Conservation (phyloP, 2,113 vertebrate species). For the Pterophyllum scalare region DNA sequence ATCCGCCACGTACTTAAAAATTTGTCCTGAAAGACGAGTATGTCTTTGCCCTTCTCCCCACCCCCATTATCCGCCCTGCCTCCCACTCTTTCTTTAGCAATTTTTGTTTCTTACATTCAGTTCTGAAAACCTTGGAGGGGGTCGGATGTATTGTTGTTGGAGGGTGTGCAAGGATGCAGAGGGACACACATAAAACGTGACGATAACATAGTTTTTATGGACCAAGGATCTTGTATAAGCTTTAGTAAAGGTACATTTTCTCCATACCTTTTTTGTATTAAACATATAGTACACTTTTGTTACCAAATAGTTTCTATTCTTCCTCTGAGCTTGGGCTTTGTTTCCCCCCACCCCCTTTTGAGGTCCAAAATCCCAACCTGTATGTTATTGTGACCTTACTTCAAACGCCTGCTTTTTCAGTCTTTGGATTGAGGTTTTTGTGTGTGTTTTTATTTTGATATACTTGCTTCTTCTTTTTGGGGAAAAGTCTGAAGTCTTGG, state of each 20-base stretch:
- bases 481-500: conserved; percentile 83
- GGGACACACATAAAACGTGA: conserved; percentile 85
- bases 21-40: conserved; percentile 66
- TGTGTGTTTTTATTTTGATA: conserved; percentile 61
- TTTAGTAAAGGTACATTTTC: conserved; percentile 99
- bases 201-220: conserved; percentile 96
- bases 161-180: conserved; percentile 80
- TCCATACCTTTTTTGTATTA: conserved; percentile 98
- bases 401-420: conserved; percentile 77
- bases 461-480: conserved; percentile 78
- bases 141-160: conserved; percentile 87
- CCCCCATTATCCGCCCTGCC: background rate
- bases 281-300: conserved; percentile 98
- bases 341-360: conserved; percentile 64
- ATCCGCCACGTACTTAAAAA: conserved; percentile 58
- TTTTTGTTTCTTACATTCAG: conserved; percentile 79
- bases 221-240: conserved; percentile 99
- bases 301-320: conserved; percentile 98
- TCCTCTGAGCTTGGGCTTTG: conserved; percentile 89
- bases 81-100: conserved; percentile 28
- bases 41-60: conserved; percentile 68
- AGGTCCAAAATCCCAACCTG: conserved; percentile 86
- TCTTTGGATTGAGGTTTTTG: conserved; percentile 82
- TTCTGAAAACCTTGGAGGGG: conserved; percentile 79
- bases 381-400: conserved; percentile 86